Conservation (phyloP, 2,888 invertebrate genomes). For the Amitus sp. region DNA sequence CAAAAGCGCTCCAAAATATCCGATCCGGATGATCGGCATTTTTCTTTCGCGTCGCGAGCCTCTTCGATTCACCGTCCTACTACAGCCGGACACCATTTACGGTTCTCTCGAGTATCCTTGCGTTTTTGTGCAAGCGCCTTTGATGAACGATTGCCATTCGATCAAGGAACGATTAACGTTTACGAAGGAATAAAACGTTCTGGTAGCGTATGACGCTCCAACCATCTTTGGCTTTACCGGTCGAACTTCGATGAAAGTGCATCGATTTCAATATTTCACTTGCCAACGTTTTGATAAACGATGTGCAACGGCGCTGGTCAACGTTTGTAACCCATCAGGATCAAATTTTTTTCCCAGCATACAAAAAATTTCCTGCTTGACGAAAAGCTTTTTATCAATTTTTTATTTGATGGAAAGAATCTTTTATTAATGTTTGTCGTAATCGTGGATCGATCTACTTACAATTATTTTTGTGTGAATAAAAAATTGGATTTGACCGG, state of each 20-base stretch:
- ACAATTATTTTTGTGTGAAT: too few relatives aligned
- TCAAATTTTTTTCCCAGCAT: too few relatives aligned
- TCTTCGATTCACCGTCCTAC: conserved; percentile 39
- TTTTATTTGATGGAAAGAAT: too few relatives aligned
- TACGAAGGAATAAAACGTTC: conserved; percentile 37
- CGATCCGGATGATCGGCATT: conserved; percentile 38
- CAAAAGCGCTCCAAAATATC: conserved; percentile 41
- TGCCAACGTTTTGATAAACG: neutral
- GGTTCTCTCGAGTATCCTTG: conserved; percentile 42
- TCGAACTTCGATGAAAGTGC: conserved; percentile 39
- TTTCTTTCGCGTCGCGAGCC: conserved; percentile 28
- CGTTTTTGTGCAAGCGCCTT: conserved; percentile 41
- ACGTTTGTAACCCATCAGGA: neutral
- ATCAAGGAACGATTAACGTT: conserved; percentile 44
- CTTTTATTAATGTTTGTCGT: too few relatives aligned
- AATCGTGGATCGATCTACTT: too few relatives aligned
- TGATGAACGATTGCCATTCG: conserved; percentile 44
- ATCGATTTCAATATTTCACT: conserved; percentile 37
- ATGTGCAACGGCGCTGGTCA: neutral
- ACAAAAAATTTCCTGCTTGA: too few relatives aligned
- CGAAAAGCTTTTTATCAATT: too few relatives aligned
- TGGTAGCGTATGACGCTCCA: conserved; percentile 21
- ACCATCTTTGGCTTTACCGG: conserved; percentile 39
- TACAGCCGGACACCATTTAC: conserved; percentile 50
- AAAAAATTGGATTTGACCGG: too few relatives aligned